phyloP scores from a whole-genome alignment of 2,113 vertebrate genomes.

The Gracilinanus agilis region DNA sequence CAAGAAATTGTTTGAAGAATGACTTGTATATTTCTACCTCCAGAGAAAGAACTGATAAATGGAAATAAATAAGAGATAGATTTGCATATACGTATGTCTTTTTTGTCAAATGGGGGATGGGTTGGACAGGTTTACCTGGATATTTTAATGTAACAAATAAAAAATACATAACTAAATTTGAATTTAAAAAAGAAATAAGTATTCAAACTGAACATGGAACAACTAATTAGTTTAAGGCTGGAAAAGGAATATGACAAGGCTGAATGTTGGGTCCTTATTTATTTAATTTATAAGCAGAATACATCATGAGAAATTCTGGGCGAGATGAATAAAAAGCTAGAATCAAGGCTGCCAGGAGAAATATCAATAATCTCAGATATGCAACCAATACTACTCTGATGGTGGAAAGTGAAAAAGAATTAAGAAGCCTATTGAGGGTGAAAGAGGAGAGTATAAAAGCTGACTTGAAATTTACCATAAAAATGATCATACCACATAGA shows the following conservation, averaged over 20 bases:
- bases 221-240: neutral
- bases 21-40: too few species aligned
- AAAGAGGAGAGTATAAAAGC: neutral
- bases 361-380: neutral
- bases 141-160: too few species aligned
- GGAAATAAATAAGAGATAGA: too few species aligned
- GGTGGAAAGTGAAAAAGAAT: neutral
- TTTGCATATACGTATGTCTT: too few species aligned
- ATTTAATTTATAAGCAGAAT: neutral
- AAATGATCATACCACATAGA: neutral
- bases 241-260: neutral
- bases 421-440: neutral
- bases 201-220: neutral
- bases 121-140: too few species aligned
- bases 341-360: neutral
- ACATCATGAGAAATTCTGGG: neutral
- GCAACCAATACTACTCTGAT: neutral
- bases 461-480: neutral
- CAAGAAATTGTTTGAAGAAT: too few species aligned
- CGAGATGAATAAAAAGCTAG: neutral
- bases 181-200: too few species aligned
- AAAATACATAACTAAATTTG: too few species aligned
- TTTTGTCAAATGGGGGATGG: too few species aligned
- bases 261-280: neutral
- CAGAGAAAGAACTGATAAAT: too few species aligned